A percentile compares a stretch with the other conserved stretches of the same genome.
phyloP scores from a whole-genome alignment of 2,888 invertebrate species.

The Noctua pronuba region DNA sequence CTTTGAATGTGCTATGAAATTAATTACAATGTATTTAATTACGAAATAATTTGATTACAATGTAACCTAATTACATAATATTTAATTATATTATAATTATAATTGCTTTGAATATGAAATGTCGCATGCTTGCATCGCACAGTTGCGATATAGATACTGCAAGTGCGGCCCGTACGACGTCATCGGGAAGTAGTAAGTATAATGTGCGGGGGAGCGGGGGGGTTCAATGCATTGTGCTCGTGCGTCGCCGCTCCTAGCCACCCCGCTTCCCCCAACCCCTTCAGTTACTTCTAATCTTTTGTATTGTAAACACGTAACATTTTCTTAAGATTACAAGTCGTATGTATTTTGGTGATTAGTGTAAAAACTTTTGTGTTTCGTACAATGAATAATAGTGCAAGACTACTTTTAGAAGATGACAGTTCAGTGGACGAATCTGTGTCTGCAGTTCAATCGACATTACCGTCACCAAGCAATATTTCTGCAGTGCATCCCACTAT shows the following conservation, averaged over 20 bases:
- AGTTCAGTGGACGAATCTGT: conserved; percentile 33
- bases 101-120: conserved; percentile 6
- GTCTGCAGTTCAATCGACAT: conserved; percentile 22
- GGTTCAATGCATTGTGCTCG: conserved; percentile 15
- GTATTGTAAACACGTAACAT: conserved; percentile 22
- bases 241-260: conserved; percentile 11
- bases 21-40: conserved; percentile 35
- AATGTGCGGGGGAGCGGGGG: conserved; percentile 14
- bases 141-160: no score
- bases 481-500: conserved; percentile 29
- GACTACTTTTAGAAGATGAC: conserved; percentile 28
- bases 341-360: conserved; percentile 32
- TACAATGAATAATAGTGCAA: conserved; percentile 30
- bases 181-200: conserved; percentile 10
- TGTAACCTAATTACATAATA: conserved; percentile 34
- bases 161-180: conserved; percentile 9
- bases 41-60: conserved; percentile 21
- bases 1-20: conserved; percentile 35
- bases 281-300: conserved; percentile 17
- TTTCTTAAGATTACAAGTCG: conserved; percentile 27
- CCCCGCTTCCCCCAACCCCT: not conserved
- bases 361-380: conserved; percentile 9
- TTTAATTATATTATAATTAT: conserved; percentile 18
- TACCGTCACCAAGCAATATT: conserved; percentile 36
- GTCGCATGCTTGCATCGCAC: no score